These are phyloP conservation scores for Poecilia wingei DNA, from an alignment of 2,797 vertebrate species.

Conservation along the genomic window DNA sequence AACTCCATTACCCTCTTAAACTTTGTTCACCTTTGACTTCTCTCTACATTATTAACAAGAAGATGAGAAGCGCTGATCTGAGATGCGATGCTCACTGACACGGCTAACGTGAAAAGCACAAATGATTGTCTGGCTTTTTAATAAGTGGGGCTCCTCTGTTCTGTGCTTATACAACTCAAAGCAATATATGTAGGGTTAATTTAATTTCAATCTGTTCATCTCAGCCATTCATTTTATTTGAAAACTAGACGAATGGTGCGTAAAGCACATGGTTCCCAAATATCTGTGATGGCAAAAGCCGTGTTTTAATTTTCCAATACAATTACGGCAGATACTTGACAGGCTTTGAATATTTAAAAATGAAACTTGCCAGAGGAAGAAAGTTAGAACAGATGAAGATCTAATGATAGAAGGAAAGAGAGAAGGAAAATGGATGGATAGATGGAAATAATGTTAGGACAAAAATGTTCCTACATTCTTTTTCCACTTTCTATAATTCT, in stretches of 20 bases:
- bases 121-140: constrained; percentile 37
- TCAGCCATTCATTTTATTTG: constrained; percentile 6
- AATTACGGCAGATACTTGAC: neutral
- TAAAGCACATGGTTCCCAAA: neutral
- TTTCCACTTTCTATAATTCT: constrained; percentile 18
- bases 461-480: constrained; percentile 10
- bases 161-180: constrained; percentile 38
- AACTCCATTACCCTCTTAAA: constrained; percentile 21
- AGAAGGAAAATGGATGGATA: neutral
- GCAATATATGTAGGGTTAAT: constrained; percentile 56
- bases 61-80: constrained; percentile 56
- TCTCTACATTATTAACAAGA: constrained; percentile 33
- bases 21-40: constrained; percentile 30
- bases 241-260: constrained; percentile 28
- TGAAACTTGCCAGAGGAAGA: neutral
- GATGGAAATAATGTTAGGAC: neutral
- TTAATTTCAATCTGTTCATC: constrained; percentile 53
- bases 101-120: constrained; percentile 40
- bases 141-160: constrained; percentile 26
- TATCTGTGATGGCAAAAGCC: neutral
- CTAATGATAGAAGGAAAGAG: neutral
- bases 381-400: neutral
- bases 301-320: neutral
- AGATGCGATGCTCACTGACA: constrained; percentile 63
- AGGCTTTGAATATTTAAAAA: neutral